Evolutionary conservation across 2,888 invertebrate species (phyloP), one percentile per base, ranked within the genome.

Genomic region (Dicranocentrus wangi): DNA sequence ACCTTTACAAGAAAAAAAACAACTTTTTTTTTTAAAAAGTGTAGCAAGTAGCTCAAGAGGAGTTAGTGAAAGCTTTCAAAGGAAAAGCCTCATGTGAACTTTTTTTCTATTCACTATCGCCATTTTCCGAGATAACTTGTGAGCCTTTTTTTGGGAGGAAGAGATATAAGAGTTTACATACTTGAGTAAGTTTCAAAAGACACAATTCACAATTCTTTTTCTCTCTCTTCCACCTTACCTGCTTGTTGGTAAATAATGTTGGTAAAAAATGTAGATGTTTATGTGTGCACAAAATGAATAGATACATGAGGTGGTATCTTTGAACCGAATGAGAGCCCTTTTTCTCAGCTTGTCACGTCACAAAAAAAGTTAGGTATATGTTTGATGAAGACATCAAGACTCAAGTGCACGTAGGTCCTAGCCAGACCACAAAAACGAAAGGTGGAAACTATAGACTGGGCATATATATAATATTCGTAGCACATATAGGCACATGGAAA

Each of bases 91-190:
- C 51, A 51, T 51, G 13, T 51, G 13, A 5, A n/a, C n/a, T n/a
- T n/a, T n/a, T n/a, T n/a, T n/a, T n/a, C n/a, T n/a, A n/a, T n/a
- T n/a, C n/a, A n/a, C n/a, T n/a, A n/a, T n/a, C n/a, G n/a, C n/a
- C 51, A 17, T 51, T 51, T 51, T 51, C 19, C n/a, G n/a, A 51
- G 7, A 51, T 39, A 39, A 51, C 7, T 51, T 51, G n/a, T 51
- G 47, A 66, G 66, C 66, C 66, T 51, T 66, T 66, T 27, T 66
- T 19, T 28, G 13, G 32, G 28, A 32, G 21, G 32, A 53, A 32
- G 58, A 58, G 25, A 70, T 70, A 23, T 58, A n/a, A 32, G 58
- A 70, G 70, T 70, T 70, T 70, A 58, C 70, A 70, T 58, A 70
- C 23, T 70, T 58, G 55, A 70, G 39, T 32, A 70, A 58, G 58